Evolutionary conservation across 1,140 invertebrate species (phyloP), one percentile per base, ranked within the genome.

Genomic region (Atta cephalotes): DNA sequence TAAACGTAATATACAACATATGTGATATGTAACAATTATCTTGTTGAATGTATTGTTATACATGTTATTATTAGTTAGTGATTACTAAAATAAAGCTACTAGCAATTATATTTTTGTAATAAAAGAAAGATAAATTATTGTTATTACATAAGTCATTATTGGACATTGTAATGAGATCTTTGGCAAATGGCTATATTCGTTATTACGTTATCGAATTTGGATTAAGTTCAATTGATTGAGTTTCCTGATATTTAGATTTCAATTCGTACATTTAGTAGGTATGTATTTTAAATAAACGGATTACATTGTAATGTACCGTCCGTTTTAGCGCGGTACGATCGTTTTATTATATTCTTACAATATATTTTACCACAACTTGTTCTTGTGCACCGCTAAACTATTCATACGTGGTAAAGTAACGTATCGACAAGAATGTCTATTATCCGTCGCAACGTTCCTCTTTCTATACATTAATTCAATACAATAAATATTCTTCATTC

Each of bases 281-380:
- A 93, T 93, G 93, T 93, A 94, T 94, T 94, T 93, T 91, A 93
- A 93, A 92, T 87, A 92, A 94, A 94, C 88, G 91, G 91, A 90
- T 89, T 93, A 93, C 90, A 93, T 45, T 93, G 89, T 86, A 91
- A 86, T 89, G 80, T 90, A 87, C 90, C 91, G 89, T 88, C 91
- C 88, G 71, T 89, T 89, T 91, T 85, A 91, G 89, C 77, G 28
- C 84, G 45, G 88, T 90, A 92, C 91, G 89, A 87, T 90, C 86
- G 71, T 90, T 70, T 82, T 91, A 71, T 92, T 92, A 93, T 84
- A 92, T 90, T 80, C 85, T 88, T 90, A 89, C 66, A 91, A 66
- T 85, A 88, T 85, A 88, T 86, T 84, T 86, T 86, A 87, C 66
- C 87, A 79, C 87, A 92, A 87, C 89, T 87, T 92, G 60, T 87